Evolutionary conservation across 2,113 vertebrate genomes (phyloP).

Genomic region (Cinclus mexicanus): DNA sequence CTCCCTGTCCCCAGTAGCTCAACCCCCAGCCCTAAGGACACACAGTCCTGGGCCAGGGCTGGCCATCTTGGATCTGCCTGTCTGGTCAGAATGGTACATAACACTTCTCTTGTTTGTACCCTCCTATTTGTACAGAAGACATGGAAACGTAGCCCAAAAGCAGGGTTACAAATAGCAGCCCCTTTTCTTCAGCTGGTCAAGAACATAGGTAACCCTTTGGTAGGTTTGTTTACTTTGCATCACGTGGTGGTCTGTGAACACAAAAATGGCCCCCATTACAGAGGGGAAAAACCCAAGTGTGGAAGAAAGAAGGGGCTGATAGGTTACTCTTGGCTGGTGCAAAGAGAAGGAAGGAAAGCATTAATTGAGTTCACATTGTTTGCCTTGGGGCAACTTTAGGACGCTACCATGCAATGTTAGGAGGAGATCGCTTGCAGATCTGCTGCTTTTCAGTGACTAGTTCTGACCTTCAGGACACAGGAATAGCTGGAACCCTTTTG

Average conservation of each 20-base stretch:
- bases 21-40: not conserved
- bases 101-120: not conserved
- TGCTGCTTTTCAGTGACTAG: not conserved
- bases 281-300: not conserved
- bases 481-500: not conserved
- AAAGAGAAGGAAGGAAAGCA: not conserved
- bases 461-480: not conserved
- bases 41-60: not conserved
- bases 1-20: accelerated
- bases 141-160: not conserved
- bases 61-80: not conserved
- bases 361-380: not conserved
- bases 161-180: not conserved
- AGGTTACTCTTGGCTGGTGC: not conserved
- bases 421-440: not conserved
- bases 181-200: not conserved
- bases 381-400: not conserved
- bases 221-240: not conserved
- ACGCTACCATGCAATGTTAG: not conserved
- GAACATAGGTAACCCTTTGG: not conserved
- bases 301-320: not conserved
- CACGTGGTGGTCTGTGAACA: accelerated
- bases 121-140: not conserved
- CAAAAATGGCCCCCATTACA: not conserved
- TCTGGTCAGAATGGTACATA: not conserved